A percentile compares a stretch with the other conserved stretches of the same genome.
phyloP scores from a whole-genome alignment of 2,797 vertebrate genomes.

The Spheniscus humboldti region DNA sequence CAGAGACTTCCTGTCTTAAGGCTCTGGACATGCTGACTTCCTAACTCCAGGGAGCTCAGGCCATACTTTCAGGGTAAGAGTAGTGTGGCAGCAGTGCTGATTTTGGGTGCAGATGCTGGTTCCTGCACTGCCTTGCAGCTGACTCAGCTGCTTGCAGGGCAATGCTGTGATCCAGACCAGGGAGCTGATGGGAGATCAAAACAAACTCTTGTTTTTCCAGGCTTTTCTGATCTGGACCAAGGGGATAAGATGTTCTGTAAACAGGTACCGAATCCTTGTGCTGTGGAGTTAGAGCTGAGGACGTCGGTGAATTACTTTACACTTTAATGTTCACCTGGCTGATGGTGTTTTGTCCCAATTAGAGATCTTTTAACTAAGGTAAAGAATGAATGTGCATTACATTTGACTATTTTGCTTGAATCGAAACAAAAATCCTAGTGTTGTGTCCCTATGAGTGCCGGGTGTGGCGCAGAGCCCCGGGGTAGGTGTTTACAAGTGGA shows the following conservation, averaged over 20 bases:
- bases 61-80: rapidly evolving
- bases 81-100: neutral
- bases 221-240: neutral
- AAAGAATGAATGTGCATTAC: neutral
- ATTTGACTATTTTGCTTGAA: neutral
- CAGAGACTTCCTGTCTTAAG: neutral
- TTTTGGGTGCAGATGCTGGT: neutral
- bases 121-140: rapidly evolving
- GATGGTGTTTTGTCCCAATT: neutral
- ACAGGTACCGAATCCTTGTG: neutral
- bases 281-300: neutral
- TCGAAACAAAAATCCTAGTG: neutral
- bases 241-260: neutral
- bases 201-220: neutral
- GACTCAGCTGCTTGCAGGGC: neutral
- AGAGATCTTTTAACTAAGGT: neutral
- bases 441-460: rapidly evolving
- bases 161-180: neutral
- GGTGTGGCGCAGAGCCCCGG: rapidly evolving
- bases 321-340: neutral
- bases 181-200: neutral
- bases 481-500: neutral
- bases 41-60: neutral
- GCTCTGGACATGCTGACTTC: neutral
- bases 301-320: neutral